A percentile compares a stretch with the other conserved stretches of the same genome.
phyloP scores from a whole-genome alignment of 1,140 invertebrate genomes.

The Drosophila ohnishii region DNA sequence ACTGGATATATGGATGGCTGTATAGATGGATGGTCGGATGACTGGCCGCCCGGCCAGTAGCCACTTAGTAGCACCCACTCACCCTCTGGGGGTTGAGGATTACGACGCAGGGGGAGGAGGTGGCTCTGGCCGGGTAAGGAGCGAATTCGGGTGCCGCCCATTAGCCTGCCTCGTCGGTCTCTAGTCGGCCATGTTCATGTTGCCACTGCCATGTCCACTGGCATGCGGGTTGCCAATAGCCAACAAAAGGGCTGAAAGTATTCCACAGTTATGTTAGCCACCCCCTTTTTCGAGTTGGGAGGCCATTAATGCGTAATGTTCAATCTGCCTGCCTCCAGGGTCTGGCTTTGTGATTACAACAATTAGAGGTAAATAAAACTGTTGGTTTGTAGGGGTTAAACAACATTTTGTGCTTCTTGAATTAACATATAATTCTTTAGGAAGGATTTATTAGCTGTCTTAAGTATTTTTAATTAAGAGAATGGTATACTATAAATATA shows the following conservation, averaged over 20 bases:
- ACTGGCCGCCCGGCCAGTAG: slow-evolving; percentile 41
- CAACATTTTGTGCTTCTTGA: background rate
- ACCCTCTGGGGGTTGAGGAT: slow-evolving; percentile 18
- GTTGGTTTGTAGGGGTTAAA: background rate
- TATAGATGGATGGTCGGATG: slow-evolving; percentile 24
- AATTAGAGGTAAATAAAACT: slow-evolving; percentile 1
- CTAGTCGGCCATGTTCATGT: slow-evolving; percentile 63
- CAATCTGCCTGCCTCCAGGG: background rate
- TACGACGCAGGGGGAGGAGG: background rate
- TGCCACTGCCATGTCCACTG: slow-evolving; percentile 33
- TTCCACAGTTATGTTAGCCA: slow-evolving; percentile 9
- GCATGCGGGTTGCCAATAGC: slow-evolving; percentile 35
- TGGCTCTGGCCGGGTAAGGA: slow-evolving; percentile 10
- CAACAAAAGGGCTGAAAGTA: slow-evolving; percentile 26
- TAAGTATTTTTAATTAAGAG: background rate
- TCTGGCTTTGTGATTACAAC: slow-evolving; percentile 1
- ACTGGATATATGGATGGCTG: slow-evolving; percentile 27
- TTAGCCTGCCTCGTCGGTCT: slow-evolving; percentile 53
- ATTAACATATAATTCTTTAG: background rate
- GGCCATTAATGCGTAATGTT: slow-evolving; percentile 29
- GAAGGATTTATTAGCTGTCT: background rate
- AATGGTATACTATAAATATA: background rate
- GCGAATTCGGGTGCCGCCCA: slow-evolving; percentile 49
- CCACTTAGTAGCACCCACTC: slow-evolving; percentile 59
- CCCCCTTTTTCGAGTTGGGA: slow-evolving; percentile 1